Conservation (phyloP, 2,888 invertebrate genomes). For the Petrophora chlorosata region DNA sequence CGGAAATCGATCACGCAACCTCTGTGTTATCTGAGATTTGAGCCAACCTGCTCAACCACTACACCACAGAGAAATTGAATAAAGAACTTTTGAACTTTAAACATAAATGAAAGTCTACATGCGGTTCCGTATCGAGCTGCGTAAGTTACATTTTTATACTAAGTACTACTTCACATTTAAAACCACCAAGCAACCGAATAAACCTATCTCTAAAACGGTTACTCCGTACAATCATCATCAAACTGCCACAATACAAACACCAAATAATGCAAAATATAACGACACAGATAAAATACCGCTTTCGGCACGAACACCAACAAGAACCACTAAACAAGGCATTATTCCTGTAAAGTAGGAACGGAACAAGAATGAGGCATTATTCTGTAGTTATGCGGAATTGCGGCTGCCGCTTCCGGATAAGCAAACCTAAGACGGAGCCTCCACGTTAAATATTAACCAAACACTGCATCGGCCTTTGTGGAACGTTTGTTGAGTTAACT, state of each 20-base stretch:
- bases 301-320: slow-evolving; percentile 13
- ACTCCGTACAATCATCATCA: neutral
- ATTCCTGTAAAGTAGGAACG: slow-evolving; percentile 17
- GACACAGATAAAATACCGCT: slow-evolving; percentile 1
- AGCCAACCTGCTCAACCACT: no score
- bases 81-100: no score
- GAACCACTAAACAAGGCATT: slow-evolving; percentile 18
- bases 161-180: no score
- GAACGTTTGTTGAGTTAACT: neutral
- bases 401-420: slow-evolving; percentile 17
- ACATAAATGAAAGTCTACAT: no score
- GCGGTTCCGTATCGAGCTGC: no score
- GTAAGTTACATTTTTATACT: no score
- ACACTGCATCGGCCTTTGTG: slow-evolving; percentile 15
- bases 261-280: slow-evolving; percentile 4
- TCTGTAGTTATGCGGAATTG: slow-evolving; percentile 23
- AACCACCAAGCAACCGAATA: no score
- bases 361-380: slow-evolving; percentile 11
- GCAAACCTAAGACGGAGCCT: slow-evolving; percentile 19
- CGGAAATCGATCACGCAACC: no score
- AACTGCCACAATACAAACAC: neutral
- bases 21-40: no score
- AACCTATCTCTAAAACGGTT: neutral
- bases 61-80: no score
- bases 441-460: slow-evolving; percentile 12